phyloP scores from a whole-genome alignment of 2,888 invertebrate species.

The Aradus depressus region DNA sequence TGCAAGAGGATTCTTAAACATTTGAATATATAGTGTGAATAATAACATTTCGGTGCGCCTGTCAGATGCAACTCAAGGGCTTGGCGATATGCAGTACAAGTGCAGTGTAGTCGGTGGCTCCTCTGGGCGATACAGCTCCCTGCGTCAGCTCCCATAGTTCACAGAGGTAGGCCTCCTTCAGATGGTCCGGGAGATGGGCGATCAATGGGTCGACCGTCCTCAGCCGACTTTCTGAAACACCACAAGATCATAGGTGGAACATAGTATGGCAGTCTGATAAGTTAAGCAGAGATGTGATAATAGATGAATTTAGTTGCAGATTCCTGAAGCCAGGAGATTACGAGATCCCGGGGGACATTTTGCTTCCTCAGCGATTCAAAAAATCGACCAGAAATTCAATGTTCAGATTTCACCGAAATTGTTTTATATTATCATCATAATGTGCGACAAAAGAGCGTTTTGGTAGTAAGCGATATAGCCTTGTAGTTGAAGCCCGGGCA shows the following conservation, averaged over 20 bases:
- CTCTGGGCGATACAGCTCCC: conserved; percentile 8
- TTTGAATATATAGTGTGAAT: too few species aligned
- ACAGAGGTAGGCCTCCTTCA: conserved; percentile 10
- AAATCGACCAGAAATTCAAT: too few species aligned
- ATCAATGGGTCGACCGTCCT: conserved; percentile 19
- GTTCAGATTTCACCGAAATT: neutral
- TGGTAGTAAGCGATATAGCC: too few species aligned
- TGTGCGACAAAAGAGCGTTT: too few species aligned
- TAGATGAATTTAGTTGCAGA: too few species aligned
- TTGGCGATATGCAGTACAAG: conserved; percentile 2
- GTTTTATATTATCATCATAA: neutral
- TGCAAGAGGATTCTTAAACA: too few species aligned
- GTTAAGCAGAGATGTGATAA: neutral
- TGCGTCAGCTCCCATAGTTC: conserved; percentile 11
- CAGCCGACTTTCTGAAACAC: conserved; percentile 11
- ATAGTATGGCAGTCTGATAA: neutral
- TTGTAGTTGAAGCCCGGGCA: too few species aligned
- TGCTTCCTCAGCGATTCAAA: too few species aligned
- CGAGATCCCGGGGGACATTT: too few species aligned
- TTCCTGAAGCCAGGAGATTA: too few species aligned
- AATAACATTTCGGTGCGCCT: neutral
- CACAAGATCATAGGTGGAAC: neutral
- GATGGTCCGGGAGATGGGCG: conserved; percentile 3
- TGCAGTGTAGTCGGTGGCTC: conserved; percentile 20
- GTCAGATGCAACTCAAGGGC: neutral